Conservation (phyloP, 2,113 vertebrate species). For the Hemicordylus capensis region DNA sequence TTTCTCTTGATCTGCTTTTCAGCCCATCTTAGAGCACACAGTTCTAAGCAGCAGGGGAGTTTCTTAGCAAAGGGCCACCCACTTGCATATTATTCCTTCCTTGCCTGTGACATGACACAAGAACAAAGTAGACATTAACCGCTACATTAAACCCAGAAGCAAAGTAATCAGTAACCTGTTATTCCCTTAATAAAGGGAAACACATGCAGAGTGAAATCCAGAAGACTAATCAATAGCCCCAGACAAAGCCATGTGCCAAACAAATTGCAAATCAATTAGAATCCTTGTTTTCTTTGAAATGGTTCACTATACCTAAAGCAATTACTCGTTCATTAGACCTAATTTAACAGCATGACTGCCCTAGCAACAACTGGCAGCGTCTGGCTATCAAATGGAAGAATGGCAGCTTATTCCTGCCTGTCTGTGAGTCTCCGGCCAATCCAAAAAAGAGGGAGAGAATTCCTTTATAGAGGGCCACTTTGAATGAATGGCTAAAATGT, state of each 20-base stretch:
- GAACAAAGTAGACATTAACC: slow-evolving; percentile 99
- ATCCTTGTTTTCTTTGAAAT: slow-evolving; percentile 99
- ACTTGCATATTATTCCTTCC: slow-evolving; percentile 94
- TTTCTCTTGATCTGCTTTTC: slow-evolving; percentile 95
- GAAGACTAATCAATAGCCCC: slow-evolving; percentile 95
- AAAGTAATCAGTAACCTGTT: slow-evolving; percentile 99
- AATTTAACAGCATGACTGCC: slow-evolving; percentile 93
- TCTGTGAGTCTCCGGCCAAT: slow-evolving; percentile 80
- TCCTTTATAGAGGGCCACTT: slow-evolving; percentile 77
- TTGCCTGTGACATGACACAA: slow-evolving; percentile 97
- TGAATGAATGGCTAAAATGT: slow-evolving; percentile 71
- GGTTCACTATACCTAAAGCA: slow-evolving; percentile 97
- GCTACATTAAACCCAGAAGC: slow-evolving; percentile 98
- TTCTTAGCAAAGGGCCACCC: slow-evolving; percentile 96
- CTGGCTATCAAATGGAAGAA: slow-evolving; percentile 85
- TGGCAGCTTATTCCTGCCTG: slow-evolving; percentile 87
- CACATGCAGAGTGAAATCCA: slow-evolving; percentile 99
- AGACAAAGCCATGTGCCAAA: slow-evolving; percentile 94
- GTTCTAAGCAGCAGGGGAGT: slow-evolving; percentile 86
- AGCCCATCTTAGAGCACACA: slow-evolving; percentile 84
- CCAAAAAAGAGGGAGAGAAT: slow-evolving; percentile 71
- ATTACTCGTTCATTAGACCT: slow-evolving; percentile 99
- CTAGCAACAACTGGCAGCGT: slow-evolving; percentile 90
- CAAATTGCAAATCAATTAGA: slow-evolving; percentile 99
- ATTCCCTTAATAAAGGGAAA: slow-evolving; percentile 99